Conservation (phyloP, 2,113 vertebrate genomes). For the Psittacula cyanocephala region DNA sequence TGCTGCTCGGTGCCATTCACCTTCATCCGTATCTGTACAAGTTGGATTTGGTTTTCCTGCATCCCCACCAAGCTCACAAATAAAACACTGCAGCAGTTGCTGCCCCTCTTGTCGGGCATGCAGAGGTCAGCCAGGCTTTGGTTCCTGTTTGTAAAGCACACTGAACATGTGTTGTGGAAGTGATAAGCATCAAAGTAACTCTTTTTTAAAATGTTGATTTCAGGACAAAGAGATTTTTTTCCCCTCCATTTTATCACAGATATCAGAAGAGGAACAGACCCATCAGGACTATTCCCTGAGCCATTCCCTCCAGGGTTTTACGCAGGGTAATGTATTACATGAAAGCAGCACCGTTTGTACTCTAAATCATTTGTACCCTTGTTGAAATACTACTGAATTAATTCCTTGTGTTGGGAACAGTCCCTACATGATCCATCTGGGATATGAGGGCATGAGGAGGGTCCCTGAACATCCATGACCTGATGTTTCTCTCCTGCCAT, state of each 20-base stretch:
- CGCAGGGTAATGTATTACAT: neutral
- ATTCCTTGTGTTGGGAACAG: neutral
- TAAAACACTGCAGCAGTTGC: neutral
- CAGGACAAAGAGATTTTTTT: neutral
- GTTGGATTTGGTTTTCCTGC: neutral
- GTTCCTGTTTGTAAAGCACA: neutral
- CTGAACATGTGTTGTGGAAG: neutral
- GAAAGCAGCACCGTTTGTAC: neutral
- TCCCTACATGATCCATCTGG: neutral
- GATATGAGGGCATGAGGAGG: neutral
- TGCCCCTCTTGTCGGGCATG: fast-evolving
- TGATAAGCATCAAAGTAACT: neutral
- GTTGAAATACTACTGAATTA: slow-evolving; percentile 12
- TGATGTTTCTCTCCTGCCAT: neutral
- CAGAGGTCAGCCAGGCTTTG: neutral
- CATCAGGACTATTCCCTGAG: neutral
- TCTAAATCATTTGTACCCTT: neutral
- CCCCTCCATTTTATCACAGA: neutral
- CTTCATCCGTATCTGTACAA: neutral
- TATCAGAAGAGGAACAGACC: neutral
- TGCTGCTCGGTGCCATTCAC: neutral
- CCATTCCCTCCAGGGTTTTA: neutral
- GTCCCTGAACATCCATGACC: neutral
- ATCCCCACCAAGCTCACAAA: neutral
- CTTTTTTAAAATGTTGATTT: neutral